Evolutionary conservation across 2,797 vertebrate genomes (phyloP).

Genomic region (Neopelma chrysocephalum): DNA sequence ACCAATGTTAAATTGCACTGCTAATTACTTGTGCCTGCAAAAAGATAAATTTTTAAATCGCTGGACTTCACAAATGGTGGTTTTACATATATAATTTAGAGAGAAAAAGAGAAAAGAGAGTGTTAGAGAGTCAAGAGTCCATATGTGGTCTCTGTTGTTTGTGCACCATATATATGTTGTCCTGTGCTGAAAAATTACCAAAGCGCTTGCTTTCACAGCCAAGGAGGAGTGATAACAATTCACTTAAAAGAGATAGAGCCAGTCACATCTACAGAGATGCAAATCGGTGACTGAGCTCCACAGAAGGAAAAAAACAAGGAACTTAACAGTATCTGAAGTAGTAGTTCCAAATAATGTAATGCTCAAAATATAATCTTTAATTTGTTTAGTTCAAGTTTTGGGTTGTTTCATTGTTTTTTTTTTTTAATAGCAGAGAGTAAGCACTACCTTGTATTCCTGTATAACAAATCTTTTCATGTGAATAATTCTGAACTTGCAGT

Average conservation of each 20-base stretch:
- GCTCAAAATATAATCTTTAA: not conserved
- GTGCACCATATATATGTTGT: not conserved
- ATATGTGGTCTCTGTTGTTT: not conserved
- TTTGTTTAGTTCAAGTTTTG: not conserved
- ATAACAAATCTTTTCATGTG: not conserved
- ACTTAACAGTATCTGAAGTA: not conserved
- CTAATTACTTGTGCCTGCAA: slow-evolving; percentile 8
- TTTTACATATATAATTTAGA: not conserved
- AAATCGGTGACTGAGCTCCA: fast-evolving
- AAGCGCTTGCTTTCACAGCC: not conserved
- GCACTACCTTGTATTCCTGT: not conserved
- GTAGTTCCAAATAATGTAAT: not conserved
- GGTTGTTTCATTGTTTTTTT: not conserved
- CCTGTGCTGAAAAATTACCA: not conserved
- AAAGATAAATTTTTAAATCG: not conserved
- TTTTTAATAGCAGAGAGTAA: not conserved
- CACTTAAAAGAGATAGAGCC: not conserved
- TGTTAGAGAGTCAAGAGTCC: not conserved
- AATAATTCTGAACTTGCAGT: not conserved
- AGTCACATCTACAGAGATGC: not conserved
- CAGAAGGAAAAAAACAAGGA: not conserved
- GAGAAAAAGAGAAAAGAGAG: not conserved
- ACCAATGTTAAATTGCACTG: not conserved
- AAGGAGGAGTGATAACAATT: not conserved
- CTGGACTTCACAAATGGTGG: not conserved